These are phyloP conservation scores for Tarsius wallacei DNA, from an alignment of 2,797 vertebrate species.

Conservation along the genomic window DNA sequence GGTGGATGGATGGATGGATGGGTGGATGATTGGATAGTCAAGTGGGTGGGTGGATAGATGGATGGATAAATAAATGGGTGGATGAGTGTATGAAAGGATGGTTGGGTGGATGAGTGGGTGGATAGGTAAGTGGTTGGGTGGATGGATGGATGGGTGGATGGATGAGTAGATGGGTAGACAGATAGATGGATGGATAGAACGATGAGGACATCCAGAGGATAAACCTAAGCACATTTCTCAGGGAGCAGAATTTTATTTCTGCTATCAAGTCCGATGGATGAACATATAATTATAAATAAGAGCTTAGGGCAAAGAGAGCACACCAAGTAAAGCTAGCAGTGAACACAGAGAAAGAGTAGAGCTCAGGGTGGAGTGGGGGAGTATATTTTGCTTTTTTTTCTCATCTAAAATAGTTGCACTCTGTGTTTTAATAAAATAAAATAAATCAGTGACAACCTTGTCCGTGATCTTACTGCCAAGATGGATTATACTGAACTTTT, in stretches of 20 bases:
- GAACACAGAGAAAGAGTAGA: background rate
- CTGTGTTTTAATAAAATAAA: conserved; percentile 21
- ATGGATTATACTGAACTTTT: background rate
- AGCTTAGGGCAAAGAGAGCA: background rate
- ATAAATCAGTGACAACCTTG: background rate
- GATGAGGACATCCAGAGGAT: background rate
- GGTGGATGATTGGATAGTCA: background rate
- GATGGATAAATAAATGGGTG: accelerated
- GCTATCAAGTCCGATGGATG: background rate
- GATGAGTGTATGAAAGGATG: background rate
- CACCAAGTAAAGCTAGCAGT: accelerated
- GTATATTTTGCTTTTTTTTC: background rate
- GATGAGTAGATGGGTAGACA: too few relatives aligned
- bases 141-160: background rate
- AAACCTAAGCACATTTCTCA: background rate
- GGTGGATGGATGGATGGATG: accelerated
- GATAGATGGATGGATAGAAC: background rate
- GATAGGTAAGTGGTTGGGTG: background rate
- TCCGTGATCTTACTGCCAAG: background rate
- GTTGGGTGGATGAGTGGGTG: background rate
- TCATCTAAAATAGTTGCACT: background rate
- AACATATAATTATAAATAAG: background rate
- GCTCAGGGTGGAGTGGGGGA: accelerated
- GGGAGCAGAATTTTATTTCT: background rate
- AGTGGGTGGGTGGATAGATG: background rate